Evolutionary conservation across 1,140 invertebrate species (phyloP), one percentile per base, ranked within the genome.

Genomic region (Asobara japonica): DNA sequence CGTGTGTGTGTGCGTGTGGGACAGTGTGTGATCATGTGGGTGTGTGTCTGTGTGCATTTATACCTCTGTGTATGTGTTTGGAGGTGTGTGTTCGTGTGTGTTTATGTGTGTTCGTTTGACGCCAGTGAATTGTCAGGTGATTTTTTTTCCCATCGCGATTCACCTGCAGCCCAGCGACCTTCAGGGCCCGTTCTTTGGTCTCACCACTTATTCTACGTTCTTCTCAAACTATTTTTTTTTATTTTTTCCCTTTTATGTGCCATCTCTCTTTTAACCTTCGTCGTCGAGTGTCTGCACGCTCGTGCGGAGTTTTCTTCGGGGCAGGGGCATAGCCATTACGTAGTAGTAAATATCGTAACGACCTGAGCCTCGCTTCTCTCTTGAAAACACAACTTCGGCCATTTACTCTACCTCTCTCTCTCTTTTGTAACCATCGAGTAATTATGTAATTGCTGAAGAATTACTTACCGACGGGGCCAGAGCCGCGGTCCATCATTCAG

Each of bases 281-380:
- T 56, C 51, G 51, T 13, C 22, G 5, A 27, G 51, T 56, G 51
- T 56, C 51, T 56, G 51, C 20, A 56, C 51, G 51, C 51, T 56
- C 51, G 51, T 56, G 51, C 51, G 51, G 51, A 56, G 51, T 56
- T 56, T 56, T 56, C 51, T 56, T 25, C 20, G 13, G 51, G 72
- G 71, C 78, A 84, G 80, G 75, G 79, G 76, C 41, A 31, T 81
- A 79, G 76, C 83, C 81, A 88, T 87, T 88, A 88, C 83, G 83
- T 83, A 86, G 85, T 86, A 86, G 84, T 88, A 88, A 88, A 88
- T 87, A 87, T 86, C 82, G 81, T 86, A 87, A 87, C 84, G 82
- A 87, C 84, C 82, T 65, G 65, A 48, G 61, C 69, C 68, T 78
- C 76, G 76, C 76, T 71, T 69, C 66, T 64, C 72, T 73, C 66